Base-by-base conservation (phyloP, 2,797 vertebrate species). In the Atherinosoma microstoma region DNA sequence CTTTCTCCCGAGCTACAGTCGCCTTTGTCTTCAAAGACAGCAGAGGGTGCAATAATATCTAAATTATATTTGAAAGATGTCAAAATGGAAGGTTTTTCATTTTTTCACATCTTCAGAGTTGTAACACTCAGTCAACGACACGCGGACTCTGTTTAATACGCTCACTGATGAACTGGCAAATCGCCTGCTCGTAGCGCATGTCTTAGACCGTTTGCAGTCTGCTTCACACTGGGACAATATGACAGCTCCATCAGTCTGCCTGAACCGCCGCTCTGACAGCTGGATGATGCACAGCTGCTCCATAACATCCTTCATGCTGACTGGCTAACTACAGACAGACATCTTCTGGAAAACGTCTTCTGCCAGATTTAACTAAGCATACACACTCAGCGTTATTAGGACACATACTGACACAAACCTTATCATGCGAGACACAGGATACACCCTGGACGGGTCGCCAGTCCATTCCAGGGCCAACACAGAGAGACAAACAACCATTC, bases 201-300 rank as follows among this genome's bases (percentile, higher is more conserved):
- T 27, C 49, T n/a, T 47, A 7, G 20, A 3, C 9, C 45, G 5
- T 59, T 54, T 70, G 11, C 40, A 54, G 42, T 49, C 45, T 47
- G 45, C 7, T 22, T 49, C 8, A 49, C n/a, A 22, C 20, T 20
- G 18, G 45, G 45, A 47, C 20, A 47, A 47, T 9, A n/a, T n/a
- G 45, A 47, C 45, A n/a, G 45, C 45, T n/a, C 20, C n/a, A 20
- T 7, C 45, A 73, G 58, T 32, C 68, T 47, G 58, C 67, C 64
- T n/a, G 47, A 60, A 36, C 56, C 20, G 70, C 54, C 4, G 79
- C 60, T 64, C 45, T 51, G 71, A 78, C 74, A 71, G 63, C 60
- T 58, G 30, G 56, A 56, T 27, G 78, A 75, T 68, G 68, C 80
- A 85, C 80, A 79, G 64, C 70, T 74, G 75, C 64, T 67, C 5